Base-by-base conservation (phyloP, 2,113 vertebrate genomes). In the Podilymbus podiceps region DNA sequence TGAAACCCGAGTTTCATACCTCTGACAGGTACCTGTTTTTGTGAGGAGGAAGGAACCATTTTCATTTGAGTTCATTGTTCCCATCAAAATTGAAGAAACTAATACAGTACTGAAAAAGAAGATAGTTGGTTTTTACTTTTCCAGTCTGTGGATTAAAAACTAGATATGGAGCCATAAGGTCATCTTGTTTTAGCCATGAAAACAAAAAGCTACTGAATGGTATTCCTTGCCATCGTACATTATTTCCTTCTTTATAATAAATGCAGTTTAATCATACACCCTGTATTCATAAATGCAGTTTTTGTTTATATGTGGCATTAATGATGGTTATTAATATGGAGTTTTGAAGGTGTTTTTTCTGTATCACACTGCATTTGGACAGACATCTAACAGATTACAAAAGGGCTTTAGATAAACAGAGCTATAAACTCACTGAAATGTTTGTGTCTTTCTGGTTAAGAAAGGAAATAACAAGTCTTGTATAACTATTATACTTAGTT, bases 381-480 rank as follows among this genome's bases (percentile, higher is more conserved):
- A 47, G 77, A 91, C 87, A 93, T 96, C 89, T 96, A 82, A 94
- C 20, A 63, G 79, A 81, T 89, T 71, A 49, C 40, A 47, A 59
- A 67, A 49, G 73, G 38, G 40, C 17, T 72, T 56, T 47, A 47
- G 93, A 89, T 95, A 96, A 96, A 91, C 91, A 93, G 67, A 83
- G 27, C 71, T 85, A 13, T 72, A 49, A 95, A 82, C 82, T 91
- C 52, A 38, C 58, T 25, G 31, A 68, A 72, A 49, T 92, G 88
- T 96, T 96, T 95, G 81, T 88, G 11, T 87, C 47, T 44, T 94
- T 95, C 62, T 89, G 81, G 35, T 31, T 79, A 93, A 60, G 87
- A 93, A 78, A 82, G 95, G 96, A 96, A 96, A 44, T 94, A 85
- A 55, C 91, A 90, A 88, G 24, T 74, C 83, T 68, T 12, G 27